phyloP scores from a whole-genome alignment of 53 echinoderm and acorn worm genomes.

The Mesocentrotus franciscanus region DNA sequence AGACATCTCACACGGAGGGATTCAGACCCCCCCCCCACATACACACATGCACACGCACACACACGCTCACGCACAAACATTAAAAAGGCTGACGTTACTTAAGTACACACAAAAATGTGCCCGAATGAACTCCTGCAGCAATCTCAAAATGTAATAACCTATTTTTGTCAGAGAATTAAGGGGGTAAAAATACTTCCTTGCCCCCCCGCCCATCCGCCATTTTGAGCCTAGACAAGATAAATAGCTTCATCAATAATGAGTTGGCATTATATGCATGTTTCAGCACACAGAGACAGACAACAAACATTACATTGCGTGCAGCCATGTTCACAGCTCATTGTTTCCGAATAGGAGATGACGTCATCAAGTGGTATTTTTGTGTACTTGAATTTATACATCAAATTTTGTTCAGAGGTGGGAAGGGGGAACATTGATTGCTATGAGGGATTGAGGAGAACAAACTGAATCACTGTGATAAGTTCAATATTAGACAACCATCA shows the following conservation, averaged over 20 bases:
- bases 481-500: neutral
- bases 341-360: neutral
- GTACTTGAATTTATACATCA: neutral
- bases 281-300: conserved; percentile 32
- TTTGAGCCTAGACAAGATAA: neutral
- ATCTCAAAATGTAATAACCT: no score
- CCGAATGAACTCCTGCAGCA: no score
- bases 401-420: neutral
- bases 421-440: neutral
- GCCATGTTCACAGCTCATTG: neutral
- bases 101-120: no score
- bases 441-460: neutral
- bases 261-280: neutral
- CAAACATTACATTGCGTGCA: neutral
- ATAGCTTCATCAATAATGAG: neutral
- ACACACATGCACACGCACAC: no score
- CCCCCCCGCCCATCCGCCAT: neutral
- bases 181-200: no score
- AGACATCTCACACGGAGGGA: no score
- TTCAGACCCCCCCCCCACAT: no score
- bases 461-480: neutral
- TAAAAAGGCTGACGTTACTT: no score
- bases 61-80: no score
- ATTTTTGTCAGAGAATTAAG: no score
- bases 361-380: neutral